A percentile compares a stretch with the other conserved stretches of the same genome.
Conservation (phyloP, 2,797 vertebrate genomes). For the Botia kubotai region DNA sequence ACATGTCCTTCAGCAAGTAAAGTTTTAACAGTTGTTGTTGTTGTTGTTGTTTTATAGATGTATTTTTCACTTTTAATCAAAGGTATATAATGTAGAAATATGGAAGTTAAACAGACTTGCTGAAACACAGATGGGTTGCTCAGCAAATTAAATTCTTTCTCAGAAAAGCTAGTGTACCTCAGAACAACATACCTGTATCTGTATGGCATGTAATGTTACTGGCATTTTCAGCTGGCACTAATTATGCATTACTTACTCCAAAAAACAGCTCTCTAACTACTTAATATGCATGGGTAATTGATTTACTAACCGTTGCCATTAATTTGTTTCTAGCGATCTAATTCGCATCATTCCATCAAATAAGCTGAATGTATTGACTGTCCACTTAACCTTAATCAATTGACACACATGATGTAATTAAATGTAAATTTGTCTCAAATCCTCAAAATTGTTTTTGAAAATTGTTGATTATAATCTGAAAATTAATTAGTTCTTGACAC, state of each 20-base stretch:
- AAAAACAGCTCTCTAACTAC: slow-evolving; percentile 75
- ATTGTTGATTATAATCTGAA: slow-evolving; percentile 59
- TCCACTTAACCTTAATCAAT: slow-evolving; percentile 59
- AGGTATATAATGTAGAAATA: not conserved
- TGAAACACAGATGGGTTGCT: slow-evolving; percentile 9
- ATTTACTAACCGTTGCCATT: slow-evolving; percentile 77
- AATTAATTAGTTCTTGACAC: slow-evolving; percentile 75
- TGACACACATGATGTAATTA: slow-evolving; percentile 60
- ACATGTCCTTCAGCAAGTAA: slow-evolving; percentile 9
- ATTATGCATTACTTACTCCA: slow-evolving; percentile 78
- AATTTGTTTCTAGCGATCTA: slow-evolving; percentile 70
- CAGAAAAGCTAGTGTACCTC: slow-evolving; percentile 38
- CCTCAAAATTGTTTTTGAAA: slow-evolving; percentile 43
- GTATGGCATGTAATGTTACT: slow-evolving; percentile 70
- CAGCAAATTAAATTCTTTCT: slow-evolving; percentile 1
- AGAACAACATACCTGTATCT: slow-evolving; percentile 65
- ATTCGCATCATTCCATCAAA: slow-evolving; percentile 65
- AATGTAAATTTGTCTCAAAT: slow-evolving; percentile 57
- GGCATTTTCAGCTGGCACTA: slow-evolving; percentile 77
- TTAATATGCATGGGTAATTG: slow-evolving; percentile 79
- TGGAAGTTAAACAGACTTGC: not conserved
- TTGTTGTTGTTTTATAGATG: not conserved
- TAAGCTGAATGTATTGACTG: slow-evolving; percentile 53
- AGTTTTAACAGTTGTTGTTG: not conserved
- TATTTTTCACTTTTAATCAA: slow-evolving; percentile 1